phyloP scores from a whole-genome alignment of 2,888 invertebrate genomes.

The Tenthredo distinguenda region DNA sequence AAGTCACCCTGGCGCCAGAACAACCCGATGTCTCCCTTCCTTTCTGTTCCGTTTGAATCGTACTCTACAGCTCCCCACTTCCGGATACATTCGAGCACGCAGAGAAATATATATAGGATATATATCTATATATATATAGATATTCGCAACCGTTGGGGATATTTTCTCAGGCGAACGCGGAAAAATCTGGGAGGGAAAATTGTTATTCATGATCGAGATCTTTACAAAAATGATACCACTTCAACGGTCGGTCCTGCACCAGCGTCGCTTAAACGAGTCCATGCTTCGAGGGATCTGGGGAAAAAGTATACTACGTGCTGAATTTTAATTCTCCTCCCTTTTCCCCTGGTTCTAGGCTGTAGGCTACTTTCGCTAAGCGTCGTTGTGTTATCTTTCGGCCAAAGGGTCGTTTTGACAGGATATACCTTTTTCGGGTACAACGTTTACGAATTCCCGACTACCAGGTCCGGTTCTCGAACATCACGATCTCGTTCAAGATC shows the following conservation, averaged over 20 bases:
- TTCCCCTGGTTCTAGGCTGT: background rate
- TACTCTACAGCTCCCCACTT: background rate
- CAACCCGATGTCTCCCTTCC: background rate
- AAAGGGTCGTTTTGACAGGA: conserved; percentile 40
- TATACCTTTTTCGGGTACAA: background rate
- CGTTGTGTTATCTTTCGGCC: conserved; percentile 37
- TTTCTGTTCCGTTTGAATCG: conserved; percentile 6
- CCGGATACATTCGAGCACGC: background rate
- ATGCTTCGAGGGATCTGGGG: conserved; percentile 22
- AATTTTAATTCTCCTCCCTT: conserved; percentile 42
- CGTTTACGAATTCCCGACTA: background rate
- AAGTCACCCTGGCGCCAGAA: conserved; percentile 38
- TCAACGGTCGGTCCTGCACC: background rate
- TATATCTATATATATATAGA: background rate
- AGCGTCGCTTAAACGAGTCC: background rate
- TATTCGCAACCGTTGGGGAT: background rate
- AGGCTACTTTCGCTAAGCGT: conserved; percentile 13
- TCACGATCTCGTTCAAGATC: background rate
- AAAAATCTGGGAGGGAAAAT: background rate
- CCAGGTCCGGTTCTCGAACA: background rate
- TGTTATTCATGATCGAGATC: conserved; percentile 47
- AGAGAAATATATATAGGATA: background rate
- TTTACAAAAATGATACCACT: conserved; percentile 27
- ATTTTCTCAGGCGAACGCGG: background rate
- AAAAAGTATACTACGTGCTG: conserved; percentile 38